These are phyloP conservation scores for Patagioenas fasciata DNA, from an alignment of 2,113 vertebrate species.

Conservation along the genomic window DNA sequence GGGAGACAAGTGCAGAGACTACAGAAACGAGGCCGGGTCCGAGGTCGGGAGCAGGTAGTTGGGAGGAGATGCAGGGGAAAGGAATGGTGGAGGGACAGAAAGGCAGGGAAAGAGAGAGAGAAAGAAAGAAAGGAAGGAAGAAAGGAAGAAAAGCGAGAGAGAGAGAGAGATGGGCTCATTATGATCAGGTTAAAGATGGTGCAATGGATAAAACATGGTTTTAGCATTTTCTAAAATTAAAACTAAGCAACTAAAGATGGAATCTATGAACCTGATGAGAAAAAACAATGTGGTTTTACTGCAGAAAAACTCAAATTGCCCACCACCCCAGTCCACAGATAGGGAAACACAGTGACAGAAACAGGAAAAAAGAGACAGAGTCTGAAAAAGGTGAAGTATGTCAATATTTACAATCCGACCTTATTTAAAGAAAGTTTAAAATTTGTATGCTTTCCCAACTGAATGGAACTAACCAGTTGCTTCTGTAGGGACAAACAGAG, in stretches of 20 bases:
- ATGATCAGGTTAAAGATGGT: conserved; percentile 57
- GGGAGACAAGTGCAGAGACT: conserved; percentile 85
- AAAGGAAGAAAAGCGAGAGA: not conserved
- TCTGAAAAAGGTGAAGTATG: conserved; percentile 25
- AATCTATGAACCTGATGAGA: conserved; percentile 61
- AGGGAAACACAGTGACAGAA: conserved; percentile 23
- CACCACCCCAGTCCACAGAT: conserved; percentile 42
- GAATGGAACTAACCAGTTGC: conserved; percentile 80
- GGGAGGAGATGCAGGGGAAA: conserved; percentile 45
- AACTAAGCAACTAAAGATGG: conserved; percentile 61
- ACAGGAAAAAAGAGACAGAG: conserved; percentile 24
- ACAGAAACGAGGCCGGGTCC: conserved; percentile 79
- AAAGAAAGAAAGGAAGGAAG: not conserved
- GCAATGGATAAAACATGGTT: conserved; percentile 46
- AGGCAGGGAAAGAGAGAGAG: conserved; percentile 19
- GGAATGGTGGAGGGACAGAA: conserved; percentile 12
- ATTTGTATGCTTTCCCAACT: conserved; percentile 40
- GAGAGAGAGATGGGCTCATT: conserved; percentile 43
- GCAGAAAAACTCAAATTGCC: conserved; percentile 51
- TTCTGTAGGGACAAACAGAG: conserved; percentile 71
- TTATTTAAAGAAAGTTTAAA: conserved; percentile 48
- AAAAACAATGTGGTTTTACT: conserved; percentile 64
- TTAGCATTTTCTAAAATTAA: conserved; percentile 55
- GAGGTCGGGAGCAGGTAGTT: conserved; percentile 51
- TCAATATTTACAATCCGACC: not conserved